Conservation (phyloP, 1,140 invertebrate genomes). For the Lordiphosa clarofinis region DNA sequence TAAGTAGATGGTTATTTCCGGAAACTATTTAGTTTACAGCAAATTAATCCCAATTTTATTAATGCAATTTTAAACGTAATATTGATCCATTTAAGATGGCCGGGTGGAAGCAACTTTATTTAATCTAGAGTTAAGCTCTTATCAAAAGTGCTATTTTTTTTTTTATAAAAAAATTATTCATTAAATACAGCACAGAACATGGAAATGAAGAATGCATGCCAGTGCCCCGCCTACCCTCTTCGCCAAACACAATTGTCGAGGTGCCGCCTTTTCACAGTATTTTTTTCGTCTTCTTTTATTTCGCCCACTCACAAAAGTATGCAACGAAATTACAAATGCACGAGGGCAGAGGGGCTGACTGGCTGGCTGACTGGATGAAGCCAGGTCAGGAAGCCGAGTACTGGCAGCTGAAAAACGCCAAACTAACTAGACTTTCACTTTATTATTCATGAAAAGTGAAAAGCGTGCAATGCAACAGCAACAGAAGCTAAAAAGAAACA, state of each 20-base stretch:
- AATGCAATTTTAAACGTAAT: too few relatives aligned
- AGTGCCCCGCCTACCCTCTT: not conserved
- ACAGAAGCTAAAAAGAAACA: constrained; percentile 17
- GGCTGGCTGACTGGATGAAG: constrained; percentile 21
- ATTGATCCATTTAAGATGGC: not conserved
- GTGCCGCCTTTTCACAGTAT: constrained; percentile 47
- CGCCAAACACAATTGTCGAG: constrained; percentile 40
- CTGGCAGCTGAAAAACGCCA: constrained; percentile 50
- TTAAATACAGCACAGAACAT: constrained; percentile 66
- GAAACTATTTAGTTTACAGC: too few relatives aligned
- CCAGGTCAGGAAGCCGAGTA: constrained; percentile 39
- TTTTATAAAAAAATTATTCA: constrained; percentile 67
- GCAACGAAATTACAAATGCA: constrained; percentile 77
- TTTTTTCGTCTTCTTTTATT: constrained; percentile 7
- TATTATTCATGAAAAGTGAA: constrained; percentile 78
- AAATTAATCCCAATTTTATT: too few relatives aligned
- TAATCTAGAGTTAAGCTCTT: not conserved
- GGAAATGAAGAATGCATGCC: constrained; percentile 50
- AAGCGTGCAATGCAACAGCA: constrained; percentile 60
- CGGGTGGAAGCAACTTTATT: constrained; percentile 1
- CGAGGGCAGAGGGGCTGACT: constrained; percentile 18
- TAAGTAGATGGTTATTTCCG: too few relatives aligned
- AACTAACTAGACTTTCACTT: constrained; percentile 78
- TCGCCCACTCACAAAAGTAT: constrained; percentile 54
- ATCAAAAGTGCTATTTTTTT: not conserved